Evolutionary conservation across 1,140 invertebrate species (phyloP).

Genomic region (Trypoxylus dichotomus): DNA sequence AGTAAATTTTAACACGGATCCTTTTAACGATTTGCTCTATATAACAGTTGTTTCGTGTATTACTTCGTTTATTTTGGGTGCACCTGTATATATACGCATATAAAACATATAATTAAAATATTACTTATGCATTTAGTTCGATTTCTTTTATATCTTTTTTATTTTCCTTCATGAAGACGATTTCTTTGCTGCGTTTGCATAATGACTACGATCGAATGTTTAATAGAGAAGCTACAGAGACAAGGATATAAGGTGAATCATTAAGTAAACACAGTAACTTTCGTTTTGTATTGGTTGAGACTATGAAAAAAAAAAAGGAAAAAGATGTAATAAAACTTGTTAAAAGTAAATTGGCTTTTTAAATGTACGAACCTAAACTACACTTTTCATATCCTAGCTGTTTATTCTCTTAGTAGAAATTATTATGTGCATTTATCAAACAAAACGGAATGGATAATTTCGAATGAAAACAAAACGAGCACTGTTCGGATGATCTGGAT

Average conservation of each 20-base stretch:
- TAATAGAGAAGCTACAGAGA: neutral
- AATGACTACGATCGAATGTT: neutral
- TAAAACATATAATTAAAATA: neutral
- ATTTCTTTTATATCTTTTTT: neutral
- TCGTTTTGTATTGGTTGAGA: neutral
- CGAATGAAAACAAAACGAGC: neutral
- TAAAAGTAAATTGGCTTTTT: conserved; percentile 19
- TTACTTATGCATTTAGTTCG: neutral
- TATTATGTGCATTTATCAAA: conserved; percentile 15
- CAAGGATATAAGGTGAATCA: neutral
- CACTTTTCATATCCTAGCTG: neutral
- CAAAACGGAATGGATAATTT: neutral
- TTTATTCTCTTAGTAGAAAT: neutral
- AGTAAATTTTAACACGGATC: too few species aligned
- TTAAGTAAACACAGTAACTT: neutral
- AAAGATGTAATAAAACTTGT: conserved; percentile 8
- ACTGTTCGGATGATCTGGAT: neutral
- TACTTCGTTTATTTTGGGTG: too few species aligned
- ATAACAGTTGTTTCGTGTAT: too few species aligned
- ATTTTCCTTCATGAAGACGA: neutral
- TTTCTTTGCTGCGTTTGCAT: neutral
- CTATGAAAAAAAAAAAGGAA: neutral
- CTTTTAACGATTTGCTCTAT: too few species aligned
- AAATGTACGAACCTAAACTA: conserved; percentile 2
- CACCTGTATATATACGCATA: neutral